A percentile compares a stretch with the other conserved stretches of the same genome.
phyloP scores from a whole-genome alignment of 2,113 vertebrate genomes.

The Hyla sarda region DNA sequence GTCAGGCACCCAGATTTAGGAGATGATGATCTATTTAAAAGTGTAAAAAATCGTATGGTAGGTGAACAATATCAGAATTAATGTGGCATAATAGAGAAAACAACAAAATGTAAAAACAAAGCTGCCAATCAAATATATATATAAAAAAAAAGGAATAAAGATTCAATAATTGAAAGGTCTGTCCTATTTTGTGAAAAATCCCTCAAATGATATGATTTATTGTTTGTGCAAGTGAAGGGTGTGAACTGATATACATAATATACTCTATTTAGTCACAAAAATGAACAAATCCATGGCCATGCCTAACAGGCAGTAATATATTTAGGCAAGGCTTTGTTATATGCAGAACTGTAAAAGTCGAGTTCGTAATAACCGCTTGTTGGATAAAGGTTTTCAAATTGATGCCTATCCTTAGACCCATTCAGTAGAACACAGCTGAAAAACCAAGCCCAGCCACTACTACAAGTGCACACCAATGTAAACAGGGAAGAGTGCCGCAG shows the following conservation, averaged over 20 bases:
- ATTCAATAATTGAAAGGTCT: not conserved
- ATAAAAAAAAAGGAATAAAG: not conserved
- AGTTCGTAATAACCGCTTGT: not conserved
- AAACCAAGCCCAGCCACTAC: too few species aligned
- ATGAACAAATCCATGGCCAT: not conserved
- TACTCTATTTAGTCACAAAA: not conserved
- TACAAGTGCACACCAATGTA: too few species aligned
- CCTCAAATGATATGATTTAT: not conserved
- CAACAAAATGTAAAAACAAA: not conserved
- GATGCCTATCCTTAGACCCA: too few species aligned
- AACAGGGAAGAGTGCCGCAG: too few species aligned
- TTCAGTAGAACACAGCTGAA: too few species aligned
- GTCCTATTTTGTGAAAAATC: not conserved
- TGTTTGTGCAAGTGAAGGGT: not conserved
- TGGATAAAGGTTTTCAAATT: not conserved
- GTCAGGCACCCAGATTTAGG: not conserved
- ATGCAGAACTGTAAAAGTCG: not conserved
- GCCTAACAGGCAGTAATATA: not conserved
- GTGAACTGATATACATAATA: not conserved
- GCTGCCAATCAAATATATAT: conserved; percentile 12
- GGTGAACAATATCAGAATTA: too few species aligned
- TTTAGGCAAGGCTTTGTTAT: not conserved
- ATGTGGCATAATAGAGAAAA: not conserved
- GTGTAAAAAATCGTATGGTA: too few species aligned
- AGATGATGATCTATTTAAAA: not conserved